A percentile compares a stretch with the other conserved stretches of the same genome.
These are phyloP conservation scores for Chunga burmeisteri DNA, from an alignment of 2,113 vertebrate genomes.

Conservation along the genomic window DNA sequence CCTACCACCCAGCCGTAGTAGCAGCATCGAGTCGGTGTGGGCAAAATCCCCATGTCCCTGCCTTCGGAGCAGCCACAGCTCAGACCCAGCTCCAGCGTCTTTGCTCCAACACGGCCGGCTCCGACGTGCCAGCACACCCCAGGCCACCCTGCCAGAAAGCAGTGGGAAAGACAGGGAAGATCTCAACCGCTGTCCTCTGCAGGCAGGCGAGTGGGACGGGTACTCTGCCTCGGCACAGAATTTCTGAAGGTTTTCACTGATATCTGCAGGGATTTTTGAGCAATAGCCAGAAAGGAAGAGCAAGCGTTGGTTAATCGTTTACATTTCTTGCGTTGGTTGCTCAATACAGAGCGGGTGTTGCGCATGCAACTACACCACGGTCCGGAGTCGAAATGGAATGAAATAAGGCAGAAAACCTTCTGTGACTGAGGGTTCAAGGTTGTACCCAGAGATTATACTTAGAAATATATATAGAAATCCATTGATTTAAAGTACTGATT, in stretches of 20 bases:
- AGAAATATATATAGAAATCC: neutral
- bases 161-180: neutral
- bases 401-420: neutral
- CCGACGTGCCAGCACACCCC: accelerated
- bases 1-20: accelerated
- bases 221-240: neutral
- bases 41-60: accelerated
- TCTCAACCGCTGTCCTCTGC: neutral
- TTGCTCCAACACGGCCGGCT: neutral
- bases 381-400: neutral
- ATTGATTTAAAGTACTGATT: neutral
- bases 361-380: neutral
- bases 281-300: neutral
- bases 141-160: neutral
- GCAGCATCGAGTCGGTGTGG: accelerated
- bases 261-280: neutral
- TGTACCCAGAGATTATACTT: neutral
- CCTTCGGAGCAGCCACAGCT: neutral
- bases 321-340: neutral
- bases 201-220: neutral
- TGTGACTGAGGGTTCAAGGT: neutral
- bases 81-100: neutral
- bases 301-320: neutral
- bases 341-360: neutral
- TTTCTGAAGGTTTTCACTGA: neutral